phyloP scores from a whole-genome alignment of 2,888 invertebrate species.

The Caenorhabditis becei region DNA sequence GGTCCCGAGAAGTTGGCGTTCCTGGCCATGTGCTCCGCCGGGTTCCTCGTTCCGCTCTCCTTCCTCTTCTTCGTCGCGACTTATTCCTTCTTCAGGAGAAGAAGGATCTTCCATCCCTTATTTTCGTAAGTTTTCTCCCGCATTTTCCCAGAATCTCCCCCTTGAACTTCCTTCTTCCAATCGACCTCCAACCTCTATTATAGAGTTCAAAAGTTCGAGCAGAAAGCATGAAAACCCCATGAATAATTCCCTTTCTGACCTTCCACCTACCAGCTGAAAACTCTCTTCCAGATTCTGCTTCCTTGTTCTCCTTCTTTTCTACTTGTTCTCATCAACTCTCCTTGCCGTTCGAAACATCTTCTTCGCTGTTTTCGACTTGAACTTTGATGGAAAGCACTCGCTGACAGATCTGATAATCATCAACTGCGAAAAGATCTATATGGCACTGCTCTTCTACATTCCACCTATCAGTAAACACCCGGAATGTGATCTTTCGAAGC shows the following conservation, averaged over 20 bases:
- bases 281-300: constrained; percentile 49
- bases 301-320: constrained; percentile 30
- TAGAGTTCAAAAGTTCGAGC: background rate
- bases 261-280: background rate
- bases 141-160: background rate
- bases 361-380: constrained; percentile 13
- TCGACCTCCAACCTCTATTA: too few species aligned
- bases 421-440: constrained; percentile 35
- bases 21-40: constrained; percentile 9
- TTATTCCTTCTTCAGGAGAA: constrained; percentile 3
- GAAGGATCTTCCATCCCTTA: constrained; percentile 45
- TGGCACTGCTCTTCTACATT: constrained; percentile 39
- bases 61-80: constrained; percentile 11
- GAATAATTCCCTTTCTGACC: constrained; percentile 1
- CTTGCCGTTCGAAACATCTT: constrained; percentile 44
- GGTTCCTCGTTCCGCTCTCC: constrained; percentile 16
- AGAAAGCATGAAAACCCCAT: background rate
- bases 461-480: constrained; percentile 37
- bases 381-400: background rate
- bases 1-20: constrained; percentile 16
- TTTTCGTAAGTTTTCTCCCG: constrained; percentile 41
- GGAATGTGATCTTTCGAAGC: background rate
- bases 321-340: constrained; percentile 19
- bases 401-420: background rate
- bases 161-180: background rate